phyloP scores from a whole-genome alignment of 2,888 invertebrate species.

The Sarcophaga subvicina region DNA sequence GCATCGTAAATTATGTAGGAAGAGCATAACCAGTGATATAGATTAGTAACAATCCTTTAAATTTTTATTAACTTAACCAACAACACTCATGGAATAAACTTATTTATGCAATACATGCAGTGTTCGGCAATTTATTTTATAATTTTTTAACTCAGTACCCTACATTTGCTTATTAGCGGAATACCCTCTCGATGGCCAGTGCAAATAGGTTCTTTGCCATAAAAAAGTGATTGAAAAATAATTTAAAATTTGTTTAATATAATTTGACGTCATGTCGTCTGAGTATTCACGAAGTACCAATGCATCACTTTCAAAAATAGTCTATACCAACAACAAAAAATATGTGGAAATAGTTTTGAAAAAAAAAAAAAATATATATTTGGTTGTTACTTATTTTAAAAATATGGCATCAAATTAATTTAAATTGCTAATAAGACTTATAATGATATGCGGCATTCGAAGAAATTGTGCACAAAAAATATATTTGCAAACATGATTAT shows the following conservation, averaged over 20 bases:
- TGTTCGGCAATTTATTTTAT: too few species aligned
- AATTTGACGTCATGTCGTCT: slow-evolving; percentile 77
- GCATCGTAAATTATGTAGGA: too few species aligned
- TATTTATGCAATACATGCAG: too few species aligned
- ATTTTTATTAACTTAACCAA: too few species aligned
- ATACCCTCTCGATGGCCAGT: too few species aligned
- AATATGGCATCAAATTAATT: slow-evolving; percentile 79
- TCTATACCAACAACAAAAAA: too few species aligned
- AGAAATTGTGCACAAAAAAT: slow-evolving; percentile 37
- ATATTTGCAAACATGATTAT: not conserved
- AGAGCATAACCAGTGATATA: too few species aligned
- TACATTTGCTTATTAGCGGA: too few species aligned
- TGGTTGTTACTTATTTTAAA: slow-evolving; percentile 67
- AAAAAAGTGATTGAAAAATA: not conserved
- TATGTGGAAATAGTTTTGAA: too few species aligned
- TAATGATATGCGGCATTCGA: not conserved
- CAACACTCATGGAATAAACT: too few species aligned
- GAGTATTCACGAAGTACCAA: slow-evolving; percentile 74
- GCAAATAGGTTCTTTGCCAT: not conserved
- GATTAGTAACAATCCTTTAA: too few species aligned
- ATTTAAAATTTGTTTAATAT: slow-evolving; percentile 3
- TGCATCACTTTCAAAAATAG: slow-evolving; percentile 48
- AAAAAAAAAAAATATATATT: not conserved
- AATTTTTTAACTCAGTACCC: too few species aligned
- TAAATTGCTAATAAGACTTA: slow-evolving; percentile 79